Evolutionary conservation across 2,888 invertebrate genomes (phyloP).

Genomic region (Cremastinae sp.): DNA sequence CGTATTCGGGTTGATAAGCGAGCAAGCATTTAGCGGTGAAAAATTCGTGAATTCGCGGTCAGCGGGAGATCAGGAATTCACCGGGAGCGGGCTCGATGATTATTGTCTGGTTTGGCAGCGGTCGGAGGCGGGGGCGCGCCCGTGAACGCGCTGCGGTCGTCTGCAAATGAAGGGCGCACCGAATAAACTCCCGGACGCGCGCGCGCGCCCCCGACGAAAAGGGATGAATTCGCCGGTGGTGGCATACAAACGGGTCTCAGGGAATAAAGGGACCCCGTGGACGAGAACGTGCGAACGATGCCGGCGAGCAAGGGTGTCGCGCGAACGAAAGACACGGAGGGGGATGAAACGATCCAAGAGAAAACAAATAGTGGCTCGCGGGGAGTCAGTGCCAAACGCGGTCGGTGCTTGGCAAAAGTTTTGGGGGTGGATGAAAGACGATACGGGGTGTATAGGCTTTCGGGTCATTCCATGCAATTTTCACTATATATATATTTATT

Average conservation of each 20-base stretch:
- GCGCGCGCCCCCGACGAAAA: too few species aligned
- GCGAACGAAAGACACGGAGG: conserved; percentile 36
- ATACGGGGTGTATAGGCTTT: conserved; percentile 31
- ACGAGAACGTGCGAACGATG: conserved; percentile 23
- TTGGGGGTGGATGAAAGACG: conserved; percentile 21
- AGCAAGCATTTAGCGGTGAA: too few species aligned
- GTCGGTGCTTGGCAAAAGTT: conserved; percentile 25
- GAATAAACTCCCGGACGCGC: conserved; percentile 30
- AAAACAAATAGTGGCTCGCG: conserved; percentile 47
- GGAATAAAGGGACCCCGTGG: not conserved
- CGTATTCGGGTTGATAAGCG: not conserved
- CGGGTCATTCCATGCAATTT: too few species aligned
- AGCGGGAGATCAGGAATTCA: conserved; percentile 1
- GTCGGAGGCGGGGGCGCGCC: not conserved
- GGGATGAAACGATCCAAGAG: conserved; percentile 39
- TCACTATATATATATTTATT: too few species aligned
- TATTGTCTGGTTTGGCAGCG: conserved; percentile 40
- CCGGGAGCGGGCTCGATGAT: conserved; percentile 30
- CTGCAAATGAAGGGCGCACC: conserved; percentile 53
- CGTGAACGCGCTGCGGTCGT: conserved; percentile 45
- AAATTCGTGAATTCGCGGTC: too few species aligned
- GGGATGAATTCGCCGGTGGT: not conserved
- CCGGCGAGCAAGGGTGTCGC: conserved; percentile 22
- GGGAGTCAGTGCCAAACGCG: conserved; percentile 49
- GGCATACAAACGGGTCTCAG: not conserved